Base-by-base conservation (phyloP, 2,888 invertebrate species). In the Seira musarum region DNA sequence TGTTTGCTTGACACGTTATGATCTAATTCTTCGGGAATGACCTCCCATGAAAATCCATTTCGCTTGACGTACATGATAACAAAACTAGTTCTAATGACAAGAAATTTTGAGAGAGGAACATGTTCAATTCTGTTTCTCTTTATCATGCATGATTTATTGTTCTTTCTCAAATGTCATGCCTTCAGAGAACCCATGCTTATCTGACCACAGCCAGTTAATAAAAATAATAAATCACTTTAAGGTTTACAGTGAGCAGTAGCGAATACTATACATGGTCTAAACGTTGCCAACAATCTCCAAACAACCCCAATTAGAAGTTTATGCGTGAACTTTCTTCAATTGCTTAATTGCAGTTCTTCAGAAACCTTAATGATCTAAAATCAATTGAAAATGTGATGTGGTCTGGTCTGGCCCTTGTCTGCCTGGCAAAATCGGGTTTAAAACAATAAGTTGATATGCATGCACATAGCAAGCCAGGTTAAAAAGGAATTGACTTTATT, bases 151-250 rank as follows among this genome's bases (percentile, higher is more conserved):
- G 30, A 30, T 30, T 30, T 30, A 30, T 30, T 30, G 30, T 30
- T 30, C 30, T 30, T 30, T 30, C 30, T 30, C 30, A 5, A 2
- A 5, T 30, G 30, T 8, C 30, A 30, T 30, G 30, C 8, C 30
- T 8, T 5, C 30, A 30, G 8, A 30, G 30, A 30, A 30, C 3
- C 8, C 2, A 8, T 5, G 30, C 8, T 49, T 15, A 49, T 49
- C 49, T n/a, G 17, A 49, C 17, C 15, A 15, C 2, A 49, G 40
- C 49, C 49, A 49, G 49, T 49, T 49, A 49, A 49, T 49, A 49
- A 49, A n/a, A 49, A 49, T 49, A 49, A 49, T 49, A 49, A 49
- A 49, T 49, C 49, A 49, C 49, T 49, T n/a, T n/a, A n/a, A n/a
- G n/a, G n/a, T n/a, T n/a, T n/a, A n/a, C n/a, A n/a, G n/a, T 49